Base-by-base conservation (phyloP, 1,140 invertebrate genomes). In the Drosophila eugracilis region DNA sequence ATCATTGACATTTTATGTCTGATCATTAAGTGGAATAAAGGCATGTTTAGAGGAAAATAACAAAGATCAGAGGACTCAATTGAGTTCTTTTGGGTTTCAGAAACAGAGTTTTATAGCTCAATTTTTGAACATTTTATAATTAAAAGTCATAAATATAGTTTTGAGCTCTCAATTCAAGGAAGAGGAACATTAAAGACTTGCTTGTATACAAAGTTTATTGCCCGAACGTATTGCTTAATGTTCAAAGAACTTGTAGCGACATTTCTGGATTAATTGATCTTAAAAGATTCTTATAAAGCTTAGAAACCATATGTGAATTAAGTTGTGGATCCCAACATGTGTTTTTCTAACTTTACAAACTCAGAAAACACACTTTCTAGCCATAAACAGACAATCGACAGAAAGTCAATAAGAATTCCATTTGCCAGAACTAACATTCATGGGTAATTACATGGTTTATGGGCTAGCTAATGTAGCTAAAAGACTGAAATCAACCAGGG, bases 1-100 rank as follows among this genome's bases (percentile, higher is more conserved):
- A 57, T 48, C 60, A 60, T 74, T 74, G 44, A 47, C 53, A 49
- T 78, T 78, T 78, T 57, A 78, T 74, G 53, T 21, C 30, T 6
- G 26, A 44, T 73, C 59, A 50, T 78, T 67, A 67, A 55, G 59
- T 52, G 47, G 30, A 15, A 30, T 12, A 22, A 42, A 24, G 19
- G 21, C 9, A 41, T 39, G 32, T 26, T n/a, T 15, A 17, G 17
- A 12, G 24, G 24, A 17, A 50, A 4, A 34, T 32, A 5, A 22
- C 19, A 15, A 24, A 24, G 17, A 30, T n/a, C 17, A 10, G 10
- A 39, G 24, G 14, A n/a, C 12, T 10, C 17, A 5, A n/a, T n/a
- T n/a, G n/a, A n/a, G n/a, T n/a, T n/a, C n/a, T n/a, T 1, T 1
- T 28, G 5, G 0, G 5, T 28, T 30, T 3, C 10, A 5, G 10